Evolutionary conservation across 2,797 vertebrate genomes (phyloP).

Genomic region (Enoplosus armatus): DNA sequence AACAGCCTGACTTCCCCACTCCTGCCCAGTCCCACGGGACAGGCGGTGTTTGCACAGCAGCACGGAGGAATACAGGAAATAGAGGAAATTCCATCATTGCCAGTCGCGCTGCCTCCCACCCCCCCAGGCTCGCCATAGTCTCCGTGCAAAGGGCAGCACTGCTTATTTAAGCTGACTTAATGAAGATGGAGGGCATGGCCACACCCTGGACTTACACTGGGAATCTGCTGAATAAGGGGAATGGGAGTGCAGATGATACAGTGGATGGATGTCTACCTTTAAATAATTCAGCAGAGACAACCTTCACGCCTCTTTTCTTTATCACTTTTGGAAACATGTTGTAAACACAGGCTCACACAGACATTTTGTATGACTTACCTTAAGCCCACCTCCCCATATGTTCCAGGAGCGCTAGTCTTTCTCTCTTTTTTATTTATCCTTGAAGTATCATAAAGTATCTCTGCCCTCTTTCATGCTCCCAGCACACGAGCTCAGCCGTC

Average conservation of each 20-base stretch:
- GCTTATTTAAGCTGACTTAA: conserved; percentile 72
- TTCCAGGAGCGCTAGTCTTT: conserved; percentile 47
- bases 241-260: conserved; percentile 26
- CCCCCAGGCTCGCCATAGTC: conserved; percentile 1
- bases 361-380: conserved; percentile 47
- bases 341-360: conserved; percentile 46
- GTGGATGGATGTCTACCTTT: conserved; percentile 52
- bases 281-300: conserved; percentile 54
- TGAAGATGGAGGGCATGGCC: conserved; percentile 61
- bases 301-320: conserved; percentile 49
- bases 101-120: conserved; percentile 49
- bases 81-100: conserved; percentile 79
- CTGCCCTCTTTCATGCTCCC: conserved; percentile 52
- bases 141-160: conserved; percentile 36
- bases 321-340: conserved; percentile 47
- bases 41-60: conserved; percentile 77
- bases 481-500: conserved; percentile 54
- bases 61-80: conserved; percentile 77
- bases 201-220: conserved; percentile 33
- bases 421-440: conserved; percentile 38
- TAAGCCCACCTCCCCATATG: conserved; percentile 47
- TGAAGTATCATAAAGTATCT: conserved; percentile 49
- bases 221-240: conserved; percentile 72
- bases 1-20: conserved; percentile 73
- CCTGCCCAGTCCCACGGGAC: conserved; percentile 70